A percentile compares a stretch with the other conserved stretches of the same genome.
Conservation (phyloP, 30 jellyfish, hydroid and myxozoan species). For the Chironex yamaguchii region DNA sequence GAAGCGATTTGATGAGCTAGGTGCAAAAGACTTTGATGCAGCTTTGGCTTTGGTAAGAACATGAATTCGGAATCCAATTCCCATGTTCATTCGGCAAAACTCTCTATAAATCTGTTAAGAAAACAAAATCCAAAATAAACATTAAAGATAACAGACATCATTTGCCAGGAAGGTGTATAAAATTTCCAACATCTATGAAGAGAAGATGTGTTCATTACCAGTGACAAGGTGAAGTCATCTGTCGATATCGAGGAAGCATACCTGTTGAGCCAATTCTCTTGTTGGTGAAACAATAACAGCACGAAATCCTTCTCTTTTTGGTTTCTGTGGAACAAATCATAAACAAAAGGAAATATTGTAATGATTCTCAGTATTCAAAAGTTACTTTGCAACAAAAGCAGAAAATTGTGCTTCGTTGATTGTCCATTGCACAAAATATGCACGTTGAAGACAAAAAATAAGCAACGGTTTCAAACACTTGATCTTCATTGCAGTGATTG, state of each 20-base stretch:
- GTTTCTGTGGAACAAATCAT: slow-evolving; percentile 65
- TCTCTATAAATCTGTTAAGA: slow-evolving; percentile 78
- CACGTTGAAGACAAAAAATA: no score
- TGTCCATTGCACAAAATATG: neutral
- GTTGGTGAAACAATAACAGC: slow-evolving; percentile 95
- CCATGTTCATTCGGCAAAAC: slow-evolving; percentile 80
- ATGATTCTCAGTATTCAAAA: no score
- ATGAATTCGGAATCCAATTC: slow-evolving; percentile 81
- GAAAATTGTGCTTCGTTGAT: neutral
- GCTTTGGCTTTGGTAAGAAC: slow-evolving; percentile 89
- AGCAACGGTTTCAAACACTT: no score
- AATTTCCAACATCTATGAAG: no score
- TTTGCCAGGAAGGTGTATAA: neutral
- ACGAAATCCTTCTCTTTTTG: slow-evolving; percentile 83
- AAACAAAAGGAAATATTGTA: no score
- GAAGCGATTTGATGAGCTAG: slow-evolving; percentile 38
- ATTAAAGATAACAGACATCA: neutral
- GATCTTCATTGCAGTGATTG: no score
- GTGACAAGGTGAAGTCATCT: no score
- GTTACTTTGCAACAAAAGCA: neutral
- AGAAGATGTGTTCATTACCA: no score
- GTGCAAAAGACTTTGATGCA: slow-evolving; percentile 54
- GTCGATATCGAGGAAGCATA: no score
- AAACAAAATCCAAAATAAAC: neutral
- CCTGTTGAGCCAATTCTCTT: slow-evolving; percentile 96